Conservation (phyloP, 53 echinoderm and acorn worm species). For the Patiria pectinifera region DNA sequence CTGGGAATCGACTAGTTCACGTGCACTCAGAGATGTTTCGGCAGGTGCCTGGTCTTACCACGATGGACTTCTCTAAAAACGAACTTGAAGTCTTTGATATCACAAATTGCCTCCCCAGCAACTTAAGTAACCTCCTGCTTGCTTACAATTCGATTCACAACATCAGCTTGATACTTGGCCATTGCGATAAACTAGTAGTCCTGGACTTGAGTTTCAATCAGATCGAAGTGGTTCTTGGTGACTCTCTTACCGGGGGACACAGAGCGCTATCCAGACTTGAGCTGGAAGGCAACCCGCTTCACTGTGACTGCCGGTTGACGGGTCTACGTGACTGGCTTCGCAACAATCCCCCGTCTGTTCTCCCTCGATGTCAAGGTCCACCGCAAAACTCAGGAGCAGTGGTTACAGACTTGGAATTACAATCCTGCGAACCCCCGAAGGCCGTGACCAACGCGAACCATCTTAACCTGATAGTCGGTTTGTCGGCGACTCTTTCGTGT, state of each 20-base stretch:
- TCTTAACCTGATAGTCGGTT: background rate
- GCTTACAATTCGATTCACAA: background rate
- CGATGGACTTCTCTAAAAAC: constrained; percentile 29
- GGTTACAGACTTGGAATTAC: constrained; percentile 10
- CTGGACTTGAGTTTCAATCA: constrained; percentile 37
- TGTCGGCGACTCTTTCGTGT: constrained; percentile 31
- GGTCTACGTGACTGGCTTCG: constrained; percentile 66
- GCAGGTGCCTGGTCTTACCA: constrained; percentile 13
- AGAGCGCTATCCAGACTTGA: constrained; percentile 61
- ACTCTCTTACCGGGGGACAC: background rate
- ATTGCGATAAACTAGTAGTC: background rate
- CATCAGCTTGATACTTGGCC: constrained; percentile 12
- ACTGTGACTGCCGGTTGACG: constrained; percentile 84
- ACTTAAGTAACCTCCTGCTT: constrained; percentile 1
- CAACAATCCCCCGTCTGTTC: constrained; percentile 16
- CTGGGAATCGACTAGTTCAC: constrained; percentile 29
- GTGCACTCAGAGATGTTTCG: constrained; percentile 16
- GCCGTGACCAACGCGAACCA: background rate
- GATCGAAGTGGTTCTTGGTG: constrained; percentile 25
- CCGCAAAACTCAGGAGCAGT: background rate
- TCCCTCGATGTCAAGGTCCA: constrained; percentile 19
- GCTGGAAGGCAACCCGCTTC: constrained; percentile 79
- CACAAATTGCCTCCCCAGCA: background rate
- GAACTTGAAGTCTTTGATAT: constrained; percentile 32
- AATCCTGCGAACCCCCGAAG: constrained; percentile 14